Evolutionary conservation across 2,113 vertebrate genomes (phyloP).

Genomic region (Helogale parvula): DNA sequence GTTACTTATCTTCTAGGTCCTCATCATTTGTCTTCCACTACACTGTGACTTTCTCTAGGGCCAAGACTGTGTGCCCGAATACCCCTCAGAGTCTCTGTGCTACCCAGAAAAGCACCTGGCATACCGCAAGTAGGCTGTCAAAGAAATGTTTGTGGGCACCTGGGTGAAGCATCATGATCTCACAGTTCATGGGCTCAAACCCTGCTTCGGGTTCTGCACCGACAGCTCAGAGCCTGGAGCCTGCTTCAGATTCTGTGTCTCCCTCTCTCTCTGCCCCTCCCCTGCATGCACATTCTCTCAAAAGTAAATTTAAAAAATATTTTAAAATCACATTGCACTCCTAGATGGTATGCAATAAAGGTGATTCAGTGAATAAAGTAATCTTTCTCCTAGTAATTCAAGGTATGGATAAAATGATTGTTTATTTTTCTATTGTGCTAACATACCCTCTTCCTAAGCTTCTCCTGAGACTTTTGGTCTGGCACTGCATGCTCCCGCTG

Average conservation of each 20-base stretch:
- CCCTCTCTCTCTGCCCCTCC: no score
- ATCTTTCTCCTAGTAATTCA: neutral
- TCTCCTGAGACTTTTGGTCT: neutral
- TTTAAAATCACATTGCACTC: no score
- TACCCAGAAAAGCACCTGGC: neutral
- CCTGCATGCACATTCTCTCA: no score
- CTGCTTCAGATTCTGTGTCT: no score
- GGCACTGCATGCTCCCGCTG: neutral
- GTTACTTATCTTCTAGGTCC: neutral
- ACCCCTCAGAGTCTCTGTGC: neutral
- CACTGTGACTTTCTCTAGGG: neutral
- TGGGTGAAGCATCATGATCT: no score
- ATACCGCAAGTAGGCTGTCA: neutral
- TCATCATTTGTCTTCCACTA: constrained; percentile 2
- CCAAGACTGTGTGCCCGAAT: neutral
- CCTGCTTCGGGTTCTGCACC: no score
- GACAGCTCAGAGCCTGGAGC: no score
- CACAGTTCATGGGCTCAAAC: no score
- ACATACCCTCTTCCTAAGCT: neutral
- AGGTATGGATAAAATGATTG: neutral
- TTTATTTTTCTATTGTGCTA: neutral
- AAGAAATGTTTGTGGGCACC: neutral
- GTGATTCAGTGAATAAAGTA: neutral
- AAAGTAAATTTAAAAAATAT: no score
- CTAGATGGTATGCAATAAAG: neutral